These are phyloP conservation scores for Crax fasciolata DNA, from an alignment of 2,797 vertebrate species.

Conservation along the genomic window DNA sequence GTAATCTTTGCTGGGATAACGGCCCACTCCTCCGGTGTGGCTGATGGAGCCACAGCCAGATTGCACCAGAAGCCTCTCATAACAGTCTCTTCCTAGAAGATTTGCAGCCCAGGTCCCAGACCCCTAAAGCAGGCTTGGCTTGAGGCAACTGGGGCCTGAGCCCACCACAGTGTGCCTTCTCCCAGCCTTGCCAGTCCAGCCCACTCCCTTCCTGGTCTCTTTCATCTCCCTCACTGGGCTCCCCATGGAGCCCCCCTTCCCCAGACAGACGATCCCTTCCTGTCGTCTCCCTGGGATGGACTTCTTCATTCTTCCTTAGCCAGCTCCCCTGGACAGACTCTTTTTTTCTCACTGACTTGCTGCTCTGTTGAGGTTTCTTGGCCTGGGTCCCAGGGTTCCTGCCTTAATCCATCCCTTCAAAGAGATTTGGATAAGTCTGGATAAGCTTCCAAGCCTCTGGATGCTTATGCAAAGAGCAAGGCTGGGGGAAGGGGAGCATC, in stretches of 20 bases:
- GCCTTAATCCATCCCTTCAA: slow-evolving; percentile 76
- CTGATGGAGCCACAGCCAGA: slow-evolving; percentile 1
- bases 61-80: neutral
- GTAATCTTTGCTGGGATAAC: neutral
- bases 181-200: neutral
- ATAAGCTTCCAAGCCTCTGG: slow-evolving; percentile 72
- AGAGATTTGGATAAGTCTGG: slow-evolving; percentile 72
- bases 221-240: neutral
- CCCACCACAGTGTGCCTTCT: neutral
- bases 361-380: slow-evolving; percentile 63
- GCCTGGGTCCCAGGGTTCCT: slow-evolving; percentile 69
- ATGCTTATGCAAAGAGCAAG: slow-evolving; percentile 46
- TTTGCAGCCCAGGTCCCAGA: slow-evolving; percentile 29
- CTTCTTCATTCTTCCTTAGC: slow-evolving; percentile 60
- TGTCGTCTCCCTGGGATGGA: slow-evolving; percentile 44
- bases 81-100: neutral
- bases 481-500: slow-evolving; percentile 34
- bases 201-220: rapidly evolving
- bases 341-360: slow-evolving; percentile 62
- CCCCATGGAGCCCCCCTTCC: neutral
- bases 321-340: slow-evolving; percentile 63
- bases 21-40: neutral
- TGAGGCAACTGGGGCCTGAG: neutral
- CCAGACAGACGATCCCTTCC: slow-evolving; percentile 49
- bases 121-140: neutral